Evolutionary conservation across 2,797 vertebrate species (phyloP), one percentile per base, ranked within the genome.

Genomic region (Tauraco hartlaubi): DNA sequence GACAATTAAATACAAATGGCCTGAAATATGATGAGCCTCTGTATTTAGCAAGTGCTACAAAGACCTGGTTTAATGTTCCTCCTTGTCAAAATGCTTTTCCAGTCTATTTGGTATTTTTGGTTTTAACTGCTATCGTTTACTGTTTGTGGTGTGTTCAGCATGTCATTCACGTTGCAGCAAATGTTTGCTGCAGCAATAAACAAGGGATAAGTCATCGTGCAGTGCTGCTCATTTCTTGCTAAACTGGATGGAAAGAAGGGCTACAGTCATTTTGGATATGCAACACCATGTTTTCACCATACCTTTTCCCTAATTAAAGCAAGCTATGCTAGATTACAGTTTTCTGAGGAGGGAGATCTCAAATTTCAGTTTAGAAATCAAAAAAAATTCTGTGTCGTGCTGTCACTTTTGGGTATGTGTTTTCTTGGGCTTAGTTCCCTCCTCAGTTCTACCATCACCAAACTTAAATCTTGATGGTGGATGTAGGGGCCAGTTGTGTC

Each of bases 1-100:
- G 75, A 88, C 75, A 90, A 93, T 97, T 96, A 96, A 95, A 94
- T 94, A 94, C 64, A 85, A 96, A 90, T 87, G 66, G 85, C 66
- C 43, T 7, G 5, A 94, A 95, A 95, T 91, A 85, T 66, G 82
- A 96, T 91, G 77, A 97, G 88, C 46, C 48, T 92, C 91, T 90
- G 83, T 85, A 75, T 96, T 95, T 96, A 95, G 91, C 69, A 94
- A 90, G 81, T 79, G 76, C 33, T 93, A 74, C 95, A 92, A 94
- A 95, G 76, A 87, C 72, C 76, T 90, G 67, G 66, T 88, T 93
- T 94, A 90, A 92, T 59, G 61, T 92, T 95, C 91, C 52, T 94
- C 48, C 91, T 96, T 73, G 76, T 95, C 82, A 82, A 86, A 95
- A 91, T 92, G 67, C 76, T 90, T 90, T 92, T 92, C 59, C 22